Evolutionary conservation across 2,888 invertebrate genomes (phyloP), one percentile per base, ranked within the genome.

Genomic region (Pammene aurita): DNA sequence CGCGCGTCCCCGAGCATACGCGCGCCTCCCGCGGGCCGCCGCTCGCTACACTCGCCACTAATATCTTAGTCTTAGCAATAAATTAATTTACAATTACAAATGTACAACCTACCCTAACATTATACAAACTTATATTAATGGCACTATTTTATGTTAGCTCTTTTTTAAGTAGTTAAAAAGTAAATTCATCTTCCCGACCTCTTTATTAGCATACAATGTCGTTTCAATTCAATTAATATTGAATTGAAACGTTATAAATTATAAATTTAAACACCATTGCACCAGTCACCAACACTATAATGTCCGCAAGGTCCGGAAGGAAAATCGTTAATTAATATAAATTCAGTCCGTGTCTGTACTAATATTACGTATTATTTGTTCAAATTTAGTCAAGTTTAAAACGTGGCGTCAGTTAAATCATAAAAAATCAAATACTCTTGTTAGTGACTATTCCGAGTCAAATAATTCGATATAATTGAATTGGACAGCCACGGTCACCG

Each of bases 21-120:
- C 4, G 26, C 26, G 26, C 26, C 26, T 2, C 26, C 4, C 26
- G 26, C 26, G 26, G 58, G 9, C 35, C 38, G 14, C 34, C 9
- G 0, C n/a, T 0, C 44, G 44, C n/a, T n/a, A 34, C 58, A 10
- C 58, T 26, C 18, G 57, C 57, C 0, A 74, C 65, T 76, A 80
- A 82, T n/a, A n/a, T n/a, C n/a, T n/a, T n/a, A n/a, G n/a, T 82
- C 85, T 85, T 86, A 84, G 77, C 77, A 84, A 86, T 85, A 86
- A 86, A 85, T 86, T 81, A 80, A 79, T 82, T 77, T 81, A 83
- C 79, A 84, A 75, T 74, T 74, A 81, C 77, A 79, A 77, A 84
- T 80, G 67, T 77, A 78, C 77, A 78, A 69, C 74, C 75, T 76
- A 77, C 54, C 71, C 77, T 80, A 81, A 65, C 75, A 78, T 78